phyloP scores from a whole-genome alignment of 2,797 vertebrate species.

The Coendou prehensilis region DNA sequence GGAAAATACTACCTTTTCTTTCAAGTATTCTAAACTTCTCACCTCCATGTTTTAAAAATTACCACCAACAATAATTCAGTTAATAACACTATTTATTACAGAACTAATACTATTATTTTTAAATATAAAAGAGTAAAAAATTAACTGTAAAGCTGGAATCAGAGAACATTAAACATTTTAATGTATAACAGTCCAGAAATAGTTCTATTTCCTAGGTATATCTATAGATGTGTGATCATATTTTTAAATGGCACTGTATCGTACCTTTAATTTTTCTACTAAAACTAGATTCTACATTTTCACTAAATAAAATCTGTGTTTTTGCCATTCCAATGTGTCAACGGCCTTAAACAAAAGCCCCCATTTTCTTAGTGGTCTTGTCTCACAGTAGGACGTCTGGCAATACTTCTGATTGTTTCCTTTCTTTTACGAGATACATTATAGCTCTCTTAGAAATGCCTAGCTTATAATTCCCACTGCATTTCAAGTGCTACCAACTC shows the following conservation, averaged over 20 bases:
- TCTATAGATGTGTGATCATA: neutral
- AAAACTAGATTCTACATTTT: neutral
- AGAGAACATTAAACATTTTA: conserved; percentile 17
- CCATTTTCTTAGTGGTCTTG: neutral
- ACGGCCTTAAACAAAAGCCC: neutral
- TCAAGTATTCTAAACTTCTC: conserved; percentile 15
- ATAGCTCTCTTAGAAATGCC: neutral
- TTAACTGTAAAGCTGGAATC: conserved; percentile 3
- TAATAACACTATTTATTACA: neutral
- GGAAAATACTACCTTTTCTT: conserved; percentile 37
- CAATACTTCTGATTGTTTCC: neutral
- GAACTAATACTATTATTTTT: neutral
- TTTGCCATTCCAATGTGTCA: neutral
- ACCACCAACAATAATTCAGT: neutral
- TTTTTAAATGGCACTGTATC: neutral
- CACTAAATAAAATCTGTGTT: conserved; percentile 14
- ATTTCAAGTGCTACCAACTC: neutral
- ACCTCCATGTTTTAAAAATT: neutral
- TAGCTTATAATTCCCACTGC: neutral
- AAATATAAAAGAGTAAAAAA: neutral
- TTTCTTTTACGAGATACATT: neutral
- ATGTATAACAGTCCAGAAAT: conserved; percentile 5
- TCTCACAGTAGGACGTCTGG: neutral
- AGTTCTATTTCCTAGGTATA: neutral
- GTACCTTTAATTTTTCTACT: conserved; percentile 37